Evolutionary conservation across 2,888 invertebrate species (phyloP).

Genomic region (Shargacucullia verbasci): DNA sequence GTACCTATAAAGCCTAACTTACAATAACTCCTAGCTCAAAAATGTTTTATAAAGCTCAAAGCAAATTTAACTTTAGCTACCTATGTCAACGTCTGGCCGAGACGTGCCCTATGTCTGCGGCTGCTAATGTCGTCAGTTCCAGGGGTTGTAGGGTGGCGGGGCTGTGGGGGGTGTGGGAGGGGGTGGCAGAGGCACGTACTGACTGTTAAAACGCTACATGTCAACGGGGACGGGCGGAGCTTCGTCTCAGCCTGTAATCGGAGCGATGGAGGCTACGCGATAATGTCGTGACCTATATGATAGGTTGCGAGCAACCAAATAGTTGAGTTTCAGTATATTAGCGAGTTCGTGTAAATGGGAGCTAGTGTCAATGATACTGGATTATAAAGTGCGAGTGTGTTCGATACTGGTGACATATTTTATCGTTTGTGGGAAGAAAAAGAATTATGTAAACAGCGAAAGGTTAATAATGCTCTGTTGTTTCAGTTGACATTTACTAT

Average conservation of each 20-base stretch:
- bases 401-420: neutral
- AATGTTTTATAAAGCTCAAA: constrained; percentile 49
- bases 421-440: neutral
- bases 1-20: constrained; percentile 31
- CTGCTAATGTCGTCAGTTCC: constrained; percentile 87
- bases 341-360: constrained; percentile 13
- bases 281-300: constrained; percentile 83
- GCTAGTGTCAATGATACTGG: constrained; percentile 5
- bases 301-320: constrained; percentile 58
- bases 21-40: constrained; percentile 42
- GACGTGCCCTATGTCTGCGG: constrained; percentile 87
- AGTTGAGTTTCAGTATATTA: constrained; percentile 51
- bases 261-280: constrained; percentile 78
- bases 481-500: constrained; percentile 32
- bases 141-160: constrained; percentile 55
- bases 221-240: constrained; percentile 79
- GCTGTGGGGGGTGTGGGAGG: constrained; percentile 36
- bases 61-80: constrained; percentile 69
- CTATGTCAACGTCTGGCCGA: constrained; percentile 81
- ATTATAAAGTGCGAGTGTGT: neutral
- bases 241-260: constrained; percentile 77
- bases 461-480: constrained; percentile 5
- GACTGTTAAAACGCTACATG: constrained; percentile 88
- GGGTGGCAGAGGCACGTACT: constrained; percentile 78
- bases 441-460: neutral